Percentiles rank a stretch among this genome's conserved stretches.
phyloP scores from a whole-genome alignment of 2,113 vertebrate genomes.

The Daboia siamensis region DNA sequence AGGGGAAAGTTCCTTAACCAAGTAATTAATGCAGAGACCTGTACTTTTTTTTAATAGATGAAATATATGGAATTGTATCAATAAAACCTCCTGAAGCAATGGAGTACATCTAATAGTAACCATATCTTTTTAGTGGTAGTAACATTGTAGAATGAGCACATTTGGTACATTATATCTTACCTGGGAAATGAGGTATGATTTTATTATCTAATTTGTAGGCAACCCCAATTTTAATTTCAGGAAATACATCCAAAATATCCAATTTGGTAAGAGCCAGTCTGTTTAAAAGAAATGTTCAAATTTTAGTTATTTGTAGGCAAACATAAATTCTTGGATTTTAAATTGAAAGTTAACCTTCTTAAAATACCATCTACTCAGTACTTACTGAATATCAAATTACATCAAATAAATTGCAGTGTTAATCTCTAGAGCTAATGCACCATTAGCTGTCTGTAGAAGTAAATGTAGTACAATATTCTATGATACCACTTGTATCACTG shows the following conservation, averaged over 20 bases:
- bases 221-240: slow-evolving; percentile 92
- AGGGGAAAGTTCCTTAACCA: not conserved
- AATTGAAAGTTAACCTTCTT: not conserved
- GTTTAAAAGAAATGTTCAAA: slow-evolving; percentile 34
- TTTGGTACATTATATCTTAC: slow-evolving; percentile 63
- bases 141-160: not conserved
- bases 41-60: not conserved
- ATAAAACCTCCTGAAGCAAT: not conserved
- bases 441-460: not conserved
- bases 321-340: not conserved
- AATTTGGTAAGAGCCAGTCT: slow-evolving; percentile 97
- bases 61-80: not conserved
- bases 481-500: not conserved
- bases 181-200: slow-evolving; percentile 95
- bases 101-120: not conserved
- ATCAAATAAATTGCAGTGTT: not conserved
- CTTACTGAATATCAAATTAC: not conserved
- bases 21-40: not conserved
- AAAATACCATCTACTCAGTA: not conserved
- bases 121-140: not conserved
- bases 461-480: not conserved
- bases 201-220: slow-evolving; percentile 88
- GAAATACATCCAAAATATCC: slow-evolving; percentile 92
- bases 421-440: not conserved
- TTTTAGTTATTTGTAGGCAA: slow-evolving; percentile 20